Base-by-base conservation (phyloP, 1,140 invertebrate genomes). In the Calosoma granatense region DNA sequence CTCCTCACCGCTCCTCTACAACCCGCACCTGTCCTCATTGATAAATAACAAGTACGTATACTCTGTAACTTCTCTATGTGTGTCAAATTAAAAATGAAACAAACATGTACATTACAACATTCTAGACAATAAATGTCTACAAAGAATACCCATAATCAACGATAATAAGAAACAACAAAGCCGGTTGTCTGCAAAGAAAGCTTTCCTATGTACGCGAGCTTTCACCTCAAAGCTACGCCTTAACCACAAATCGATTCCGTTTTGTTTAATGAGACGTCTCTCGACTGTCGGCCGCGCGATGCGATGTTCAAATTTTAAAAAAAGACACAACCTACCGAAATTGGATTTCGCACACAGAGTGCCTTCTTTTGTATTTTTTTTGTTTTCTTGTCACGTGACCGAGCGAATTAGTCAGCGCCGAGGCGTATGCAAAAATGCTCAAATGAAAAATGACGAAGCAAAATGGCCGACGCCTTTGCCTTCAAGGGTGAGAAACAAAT, bases 141-240 rank as follows among this genome's bases (percentile, higher is more conserved):
- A 47, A 47, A 47, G 41, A 47, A 47, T 47, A 47, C 41, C 41
- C 41, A 47, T 47, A 47, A 47, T 17, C 41, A 17, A 47, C 9
- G 41, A 47, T 47, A 47, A 47, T 47, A 47, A 47, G 41, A 47
- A 47, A 47, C 41, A 47, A 47, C 41, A 47, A 47, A 47, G 41
- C 41, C 41, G 41, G 9, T 47, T 17, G 41, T 47, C 41, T 47
- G 41, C 41, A 47, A 47, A 47, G 41, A 47, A 47, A 47, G 41
- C 41, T 47, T 47, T 47, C 15, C 26, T 30, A 14, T 47, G 41
- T 47, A 47, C 41, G 9, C 41, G 41, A 47, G 41, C 17, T 47
- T 47, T 47, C 41, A 47, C 41, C 41, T 47, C 41, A 47, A 47
- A 47, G 41, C 41, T 9, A 12, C 41, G 41, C 41, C 41, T 47